Percentiles rank a stretch among this genome's conserved stretches.
phyloP scores from a whole-genome alignment of 2,888 invertebrate species.

The Melieria omissa region DNA sequence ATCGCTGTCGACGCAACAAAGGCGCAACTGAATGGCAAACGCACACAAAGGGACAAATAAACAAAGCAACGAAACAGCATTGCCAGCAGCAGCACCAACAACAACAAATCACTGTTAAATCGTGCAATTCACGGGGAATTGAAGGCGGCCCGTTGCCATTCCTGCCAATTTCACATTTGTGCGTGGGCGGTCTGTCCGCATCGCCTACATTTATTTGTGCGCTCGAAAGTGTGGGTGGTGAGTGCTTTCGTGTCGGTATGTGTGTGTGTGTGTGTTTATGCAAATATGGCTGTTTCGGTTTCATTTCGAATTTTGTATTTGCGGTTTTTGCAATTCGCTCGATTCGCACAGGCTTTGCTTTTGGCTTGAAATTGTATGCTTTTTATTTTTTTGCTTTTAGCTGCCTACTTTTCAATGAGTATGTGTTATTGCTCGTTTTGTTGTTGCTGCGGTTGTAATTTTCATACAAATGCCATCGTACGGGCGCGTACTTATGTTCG shows the following conservation, averaged over 20 bases:
- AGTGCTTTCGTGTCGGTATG: not conserved
- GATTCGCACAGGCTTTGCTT: not conserved
- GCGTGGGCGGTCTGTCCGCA: too few species aligned
- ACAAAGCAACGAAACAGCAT: too few species aligned
- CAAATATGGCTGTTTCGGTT: slow-evolving; percentile 16
- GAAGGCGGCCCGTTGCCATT: not conserved
- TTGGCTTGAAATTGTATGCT: not conserved
- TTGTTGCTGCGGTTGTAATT: too few species aligned
- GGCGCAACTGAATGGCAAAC: too few species aligned
- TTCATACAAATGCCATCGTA: too few species aligned
- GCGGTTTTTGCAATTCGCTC: not conserved
- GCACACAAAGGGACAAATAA: too few species aligned
- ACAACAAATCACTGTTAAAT: not conserved
- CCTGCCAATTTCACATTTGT: not conserved
- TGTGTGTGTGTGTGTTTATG: not conserved
- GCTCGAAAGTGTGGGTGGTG: too few species aligned
- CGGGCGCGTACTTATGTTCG: too few species aligned
- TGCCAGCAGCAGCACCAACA: not conserved
- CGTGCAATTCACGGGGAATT: not conserved
- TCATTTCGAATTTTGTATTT: slow-evolving; percentile 6
- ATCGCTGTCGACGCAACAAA: too few species aligned
- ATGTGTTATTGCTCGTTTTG: too few species aligned
- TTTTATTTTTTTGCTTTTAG: not conserved
- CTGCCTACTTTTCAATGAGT: not conserved
- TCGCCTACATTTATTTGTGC: too few species aligned